A percentile compares a stretch with the other conserved stretches of the same genome.
phyloP scores from a whole-genome alignment of 2,797 vertebrate species.

The Betta splendens region DNA sequence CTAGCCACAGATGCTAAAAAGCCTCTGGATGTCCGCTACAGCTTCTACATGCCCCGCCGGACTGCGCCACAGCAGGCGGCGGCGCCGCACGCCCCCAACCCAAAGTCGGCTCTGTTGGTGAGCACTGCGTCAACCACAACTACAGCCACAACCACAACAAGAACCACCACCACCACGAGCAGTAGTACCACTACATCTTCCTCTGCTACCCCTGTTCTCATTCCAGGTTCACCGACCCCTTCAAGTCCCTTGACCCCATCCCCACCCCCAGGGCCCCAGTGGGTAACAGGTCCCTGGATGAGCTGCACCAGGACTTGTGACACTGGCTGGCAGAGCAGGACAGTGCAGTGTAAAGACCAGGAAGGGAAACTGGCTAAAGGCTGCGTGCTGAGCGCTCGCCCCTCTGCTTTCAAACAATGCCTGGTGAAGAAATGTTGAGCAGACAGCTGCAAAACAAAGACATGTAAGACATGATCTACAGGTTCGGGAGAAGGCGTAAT shows the following conservation, averaged over 20 bases:
- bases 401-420: constrained; percentile 95
- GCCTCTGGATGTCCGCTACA: constrained; percentile 93
- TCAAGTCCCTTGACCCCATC: constrained; percentile 42
- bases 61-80: constrained; percentile 37
- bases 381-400: constrained; percentile 86
- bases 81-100: constrained; percentile 38
- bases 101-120: constrained; percentile 17
- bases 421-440: constrained; percentile 92
- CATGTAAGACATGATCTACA: neutral
- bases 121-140: constrained; percentile 27
- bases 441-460: neutral
- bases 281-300: constrained; percentile 93
- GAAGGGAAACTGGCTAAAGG: constrained; percentile 91
- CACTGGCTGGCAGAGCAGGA: constrained; percentile 97
- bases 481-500: constrained; percentile 1
- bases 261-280: constrained; percentile 77
- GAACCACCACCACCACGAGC: constrained; percentile 39
- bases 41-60: constrained; percentile 90
- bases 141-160: constrained; percentile 25
- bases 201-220: constrained; percentile 24
- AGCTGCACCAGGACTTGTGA: constrained; percentile 95
- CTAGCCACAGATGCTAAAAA: constrained; percentile 92
- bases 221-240: constrained; percentile 66
- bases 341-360: constrained; percentile 93
- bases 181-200: constrained; percentile 41